Conservation (phyloP, 2,113 vertebrate species). For the Willisornis vidua region DNA sequence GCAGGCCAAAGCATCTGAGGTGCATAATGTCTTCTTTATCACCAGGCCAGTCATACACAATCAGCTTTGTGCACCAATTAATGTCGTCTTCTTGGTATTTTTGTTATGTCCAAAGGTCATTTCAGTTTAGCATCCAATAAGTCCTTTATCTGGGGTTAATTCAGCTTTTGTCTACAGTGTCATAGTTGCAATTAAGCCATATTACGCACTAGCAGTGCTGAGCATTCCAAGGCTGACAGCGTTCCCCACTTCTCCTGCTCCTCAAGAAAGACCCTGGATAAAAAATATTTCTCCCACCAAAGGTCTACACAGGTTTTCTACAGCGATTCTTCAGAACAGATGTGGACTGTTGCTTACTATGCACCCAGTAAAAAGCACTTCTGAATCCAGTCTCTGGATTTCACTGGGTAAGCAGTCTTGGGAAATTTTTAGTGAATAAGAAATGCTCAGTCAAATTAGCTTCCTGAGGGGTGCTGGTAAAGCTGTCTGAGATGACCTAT, state of each 20-base stretch:
- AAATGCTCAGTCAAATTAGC: background rate
- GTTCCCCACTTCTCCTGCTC: background rate
- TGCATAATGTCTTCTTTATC: constrained; percentile 31
- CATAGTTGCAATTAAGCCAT: background rate
- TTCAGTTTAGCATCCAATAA: constrained; percentile 28
- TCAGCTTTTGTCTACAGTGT: background rate
- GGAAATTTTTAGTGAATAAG: background rate
- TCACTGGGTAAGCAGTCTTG: background rate
- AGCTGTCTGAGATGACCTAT: background rate
- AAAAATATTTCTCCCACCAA: background rate
- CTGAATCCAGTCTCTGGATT: background rate
- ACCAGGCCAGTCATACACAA: background rate
- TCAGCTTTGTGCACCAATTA: constrained; percentile 35
- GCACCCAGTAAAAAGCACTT: background rate
- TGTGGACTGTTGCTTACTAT: background rate
- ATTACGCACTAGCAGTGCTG: background rate
- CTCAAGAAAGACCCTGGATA: background rate
- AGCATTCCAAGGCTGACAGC: background rate
- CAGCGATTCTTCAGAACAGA: background rate
- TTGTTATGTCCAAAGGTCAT: background rate
- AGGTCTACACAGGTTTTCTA: background rate
- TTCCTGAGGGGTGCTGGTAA: background rate
- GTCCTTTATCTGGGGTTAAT: constrained; percentile 16
- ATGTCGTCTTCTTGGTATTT: background rate
- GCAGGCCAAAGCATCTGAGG: background rate